phyloP scores from a whole-genome alignment of 2,797 vertebrate genomes.

The Hypotaenidia philippensis region DNA sequence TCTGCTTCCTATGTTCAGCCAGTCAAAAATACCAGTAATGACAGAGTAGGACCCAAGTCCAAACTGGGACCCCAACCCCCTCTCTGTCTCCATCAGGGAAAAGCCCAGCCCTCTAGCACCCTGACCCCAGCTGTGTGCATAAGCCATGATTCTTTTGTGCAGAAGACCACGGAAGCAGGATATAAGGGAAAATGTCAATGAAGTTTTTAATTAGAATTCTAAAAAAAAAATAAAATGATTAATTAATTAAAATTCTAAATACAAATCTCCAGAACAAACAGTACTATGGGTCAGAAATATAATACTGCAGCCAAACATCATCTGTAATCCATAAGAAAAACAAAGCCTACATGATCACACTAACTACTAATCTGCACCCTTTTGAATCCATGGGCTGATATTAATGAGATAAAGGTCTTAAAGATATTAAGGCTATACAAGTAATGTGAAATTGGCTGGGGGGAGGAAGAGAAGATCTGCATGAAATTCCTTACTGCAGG shows the following conservation, averaged over 20 bases:
- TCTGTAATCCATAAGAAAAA: not conserved
- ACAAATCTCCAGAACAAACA: not conserved
- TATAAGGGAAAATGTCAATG: not conserved
- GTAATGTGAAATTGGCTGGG: not conserved
- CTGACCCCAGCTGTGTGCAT: not conserved
- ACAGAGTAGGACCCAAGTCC: not conserved
- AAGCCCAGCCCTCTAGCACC: not conserved
- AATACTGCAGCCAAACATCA: not conserved
- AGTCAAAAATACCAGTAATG: not conserved
- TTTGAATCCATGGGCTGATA: not conserved
- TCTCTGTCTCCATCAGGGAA: not conserved
- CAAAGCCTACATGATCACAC: not conserved
- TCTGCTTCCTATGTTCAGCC: not conserved
- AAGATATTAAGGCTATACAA: not conserved
- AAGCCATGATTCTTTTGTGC: not conserved
- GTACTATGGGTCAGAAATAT: not conserved
- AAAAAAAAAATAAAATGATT: not conserved
- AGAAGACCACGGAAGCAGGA: not conserved
- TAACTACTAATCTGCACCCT: not conserved
- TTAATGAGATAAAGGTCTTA: not conserved
- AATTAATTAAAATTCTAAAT: not conserved
- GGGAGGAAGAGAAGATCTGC: not conserved
- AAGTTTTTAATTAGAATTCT: not conserved
- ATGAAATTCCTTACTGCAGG: not conserved
- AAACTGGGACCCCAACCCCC: not conserved